phyloP scores from a whole-genome alignment of 2,888 invertebrate genomes.

The Conistra vaccinii region DNA sequence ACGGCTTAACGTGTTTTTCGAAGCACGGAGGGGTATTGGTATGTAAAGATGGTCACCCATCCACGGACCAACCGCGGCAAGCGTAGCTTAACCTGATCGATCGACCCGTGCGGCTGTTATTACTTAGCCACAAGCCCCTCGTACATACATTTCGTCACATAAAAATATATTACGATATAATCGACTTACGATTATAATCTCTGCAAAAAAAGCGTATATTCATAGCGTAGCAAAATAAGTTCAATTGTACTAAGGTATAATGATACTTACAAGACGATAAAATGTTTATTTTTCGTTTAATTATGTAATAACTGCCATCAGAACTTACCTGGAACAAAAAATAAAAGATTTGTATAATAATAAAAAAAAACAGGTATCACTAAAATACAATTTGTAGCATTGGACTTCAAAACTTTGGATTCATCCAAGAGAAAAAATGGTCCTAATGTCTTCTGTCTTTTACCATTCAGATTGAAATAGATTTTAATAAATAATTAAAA shows the following conservation, averaged over 20 bases:
- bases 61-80: too few relatives aligned
- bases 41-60: too few relatives aligned
- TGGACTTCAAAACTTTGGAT: background rate
- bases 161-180: too few relatives aligned
- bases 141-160: background rate
- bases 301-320: background rate
- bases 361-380: background rate
- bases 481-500: too few relatives aligned
- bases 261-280: background rate
- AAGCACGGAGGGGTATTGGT: too few relatives aligned
- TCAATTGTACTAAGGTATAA: background rate
- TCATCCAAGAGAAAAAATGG: background rate
- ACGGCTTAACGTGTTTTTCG: too few relatives aligned
- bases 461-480: background rate
- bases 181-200: too few relatives aligned
- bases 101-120: too few relatives aligned
- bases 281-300: background rate
- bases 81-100: too few relatives aligned
- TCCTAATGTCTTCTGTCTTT: background rate
- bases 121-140: too few relatives aligned
- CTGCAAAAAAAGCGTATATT: background rate
- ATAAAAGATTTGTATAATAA: background rate
- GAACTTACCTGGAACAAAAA: constrained; percentile 56
- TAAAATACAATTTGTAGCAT: background rate
- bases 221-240: background rate